A percentile compares a stretch with the other conserved stretches of the same genome.
These are phyloP conservation scores for cat (Felis catus) DNA, from an alignment of 2,113 vertebrate genomes.

Conservation along the genomic window F.catus_Fca126_mat1.0 CM031414.1:132002501-132003000, in stretches of 20 bases:
- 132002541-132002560: background rate
- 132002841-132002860: background rate
- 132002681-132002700: background rate
- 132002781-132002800: background rate
- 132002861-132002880: background rate
- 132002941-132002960: background rate
- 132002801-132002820: background rate
- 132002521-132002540: background rate
- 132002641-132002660: background rate
- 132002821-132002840: too few relatives aligned
- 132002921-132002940: background rate
- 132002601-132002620: background rate
- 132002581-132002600: background rate
- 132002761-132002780: background rate
- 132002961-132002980: background rate
- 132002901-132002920: background rate
- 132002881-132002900: background rate
- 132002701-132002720: background rate
- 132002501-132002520: background rate
- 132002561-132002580: background rate
- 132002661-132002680: background rate
- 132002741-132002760: background rate
- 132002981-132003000: background rate
- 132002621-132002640: accelerated
- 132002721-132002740: background rate